Conservation (phyloP, 1,140 invertebrate species). For the Idris sp. region DNA sequence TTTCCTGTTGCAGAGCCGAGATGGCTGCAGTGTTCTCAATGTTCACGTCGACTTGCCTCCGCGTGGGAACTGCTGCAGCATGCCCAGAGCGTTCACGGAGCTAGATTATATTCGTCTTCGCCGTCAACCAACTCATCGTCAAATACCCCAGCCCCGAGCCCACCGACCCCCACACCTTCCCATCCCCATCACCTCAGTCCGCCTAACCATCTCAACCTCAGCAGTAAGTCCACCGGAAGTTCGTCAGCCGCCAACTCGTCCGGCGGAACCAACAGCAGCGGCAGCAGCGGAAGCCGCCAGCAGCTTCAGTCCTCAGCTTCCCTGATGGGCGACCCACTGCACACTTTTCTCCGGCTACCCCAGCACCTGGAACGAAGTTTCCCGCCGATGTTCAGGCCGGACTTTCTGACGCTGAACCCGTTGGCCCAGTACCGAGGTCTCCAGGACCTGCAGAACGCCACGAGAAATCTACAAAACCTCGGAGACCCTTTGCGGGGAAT, state of each 20-base stretch:
- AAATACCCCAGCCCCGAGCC: slow-evolving; percentile 75
- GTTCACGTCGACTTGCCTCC: slow-evolving; percentile 91
- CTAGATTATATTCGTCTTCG: slow-evolving; percentile 92
- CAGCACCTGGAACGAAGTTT: slow-evolving; percentile 76
- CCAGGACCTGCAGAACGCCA: slow-evolving; percentile 76
- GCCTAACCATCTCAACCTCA: slow-evolving; percentile 75
- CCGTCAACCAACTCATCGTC: slow-evolving; percentile 75
- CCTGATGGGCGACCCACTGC: slow-evolving; percentile 80
- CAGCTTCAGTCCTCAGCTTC: slow-evolving; percentile 78
- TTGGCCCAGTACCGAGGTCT: slow-evolving; percentile 74
- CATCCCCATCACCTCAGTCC: slow-evolving; percentile 75
- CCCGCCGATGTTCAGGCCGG: slow-evolving; percentile 77
- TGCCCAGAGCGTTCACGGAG: slow-evolving; percentile 94
- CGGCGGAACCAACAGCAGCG: slow-evolving; percentile 69
- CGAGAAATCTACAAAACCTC: slow-evolving; percentile 75
- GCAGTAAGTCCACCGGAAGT: slow-evolving; percentile 74
- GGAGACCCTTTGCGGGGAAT: slow-evolving; percentile 80
- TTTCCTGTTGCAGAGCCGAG: slow-evolving; percentile 91
- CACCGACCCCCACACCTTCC: slow-evolving; percentile 73
- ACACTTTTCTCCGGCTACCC: slow-evolving; percentile 74
- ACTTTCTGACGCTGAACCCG: slow-evolving; percentile 76
- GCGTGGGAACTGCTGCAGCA: slow-evolving; percentile 97
- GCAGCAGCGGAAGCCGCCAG: slow-evolving; percentile 71
- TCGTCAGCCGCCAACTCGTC: slow-evolving; percentile 74
- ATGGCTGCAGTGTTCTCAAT: slow-evolving; percentile 95